phyloP scores from a whole-genome alignment of 2,113 vertebrate species.

The Hepsetus odoe region DNA sequence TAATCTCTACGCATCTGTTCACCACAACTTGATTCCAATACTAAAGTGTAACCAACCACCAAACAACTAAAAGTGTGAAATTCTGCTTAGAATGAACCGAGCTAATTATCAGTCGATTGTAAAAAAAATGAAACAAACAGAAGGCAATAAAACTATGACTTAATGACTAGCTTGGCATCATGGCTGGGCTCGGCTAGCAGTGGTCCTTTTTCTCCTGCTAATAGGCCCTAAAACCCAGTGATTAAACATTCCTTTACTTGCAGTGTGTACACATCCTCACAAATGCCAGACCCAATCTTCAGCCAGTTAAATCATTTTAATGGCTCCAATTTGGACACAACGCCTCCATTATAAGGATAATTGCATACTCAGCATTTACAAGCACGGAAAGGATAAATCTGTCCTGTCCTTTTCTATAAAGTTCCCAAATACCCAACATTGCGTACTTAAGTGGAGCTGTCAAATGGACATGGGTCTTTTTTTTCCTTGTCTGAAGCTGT shows the following conservation, averaged over 20 bases:
- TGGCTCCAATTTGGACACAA: conserved; percentile 84
- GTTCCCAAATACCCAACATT: conserved; percentile 64
- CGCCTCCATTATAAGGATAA: conserved; percentile 81
- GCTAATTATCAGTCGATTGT: conserved; percentile 49
- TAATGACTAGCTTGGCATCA: conserved; percentile 70
- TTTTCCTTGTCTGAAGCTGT: conserved; percentile 61
- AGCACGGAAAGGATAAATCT: conserved; percentile 80
- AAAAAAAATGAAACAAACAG: conserved; percentile 54
- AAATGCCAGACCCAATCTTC: conserved; percentile 82
- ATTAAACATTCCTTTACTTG: conserved; percentile 79
- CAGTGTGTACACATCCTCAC: conserved; percentile 80
- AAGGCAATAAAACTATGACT: conserved; percentile 54
- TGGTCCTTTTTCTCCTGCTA: conserved; percentile 70
- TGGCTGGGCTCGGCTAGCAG: conserved; percentile 65
- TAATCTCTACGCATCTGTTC: background rate
- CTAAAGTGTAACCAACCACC: conserved; percentile 26
- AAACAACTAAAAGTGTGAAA: conserved; percentile 39
- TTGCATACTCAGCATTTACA: conserved; percentile 84
- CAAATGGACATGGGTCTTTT: conserved; percentile 73
- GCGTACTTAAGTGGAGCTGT: conserved; percentile 77
- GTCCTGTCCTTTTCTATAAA: conserved; percentile 79
- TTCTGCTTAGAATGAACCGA: conserved; percentile 23
- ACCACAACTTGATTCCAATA: background rate
- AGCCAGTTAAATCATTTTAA: conserved; percentile 84
- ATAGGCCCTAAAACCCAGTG: conserved; percentile 74